A percentile compares a stretch with the other conserved stretches of the same genome.
These are phyloP conservation scores for Exocentrus adspersus DNA, from an alignment of 2,888 invertebrate species.

Conservation along the genomic window DNA sequence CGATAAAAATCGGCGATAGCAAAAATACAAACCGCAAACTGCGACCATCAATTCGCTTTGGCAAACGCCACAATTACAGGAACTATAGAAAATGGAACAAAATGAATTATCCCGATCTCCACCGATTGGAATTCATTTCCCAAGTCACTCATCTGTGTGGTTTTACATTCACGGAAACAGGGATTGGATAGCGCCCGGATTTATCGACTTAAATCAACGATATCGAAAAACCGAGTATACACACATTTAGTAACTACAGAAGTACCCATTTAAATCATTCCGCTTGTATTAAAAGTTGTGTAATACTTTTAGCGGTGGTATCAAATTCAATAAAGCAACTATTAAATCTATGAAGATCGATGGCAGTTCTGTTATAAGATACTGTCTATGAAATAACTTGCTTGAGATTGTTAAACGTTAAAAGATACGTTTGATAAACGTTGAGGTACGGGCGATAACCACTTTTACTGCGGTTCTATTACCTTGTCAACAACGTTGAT, in stretches of 20 bases:
- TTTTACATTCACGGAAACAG: slow-evolving; percentile 6
- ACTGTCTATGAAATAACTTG: no score
- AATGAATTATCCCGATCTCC: slow-evolving; percentile 8
- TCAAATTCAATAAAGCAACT: no score
- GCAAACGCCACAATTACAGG: slow-evolving; percentile 23
- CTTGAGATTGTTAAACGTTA: no score
- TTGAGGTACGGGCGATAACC: no score
- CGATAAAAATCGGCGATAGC: neutral
- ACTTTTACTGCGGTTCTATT: no score
- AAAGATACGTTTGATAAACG: no score
- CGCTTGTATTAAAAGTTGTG: neutral
- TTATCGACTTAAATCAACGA: neutral
- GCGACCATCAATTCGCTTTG: slow-evolving; percentile 20
- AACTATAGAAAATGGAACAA: slow-evolving; percentile 22
- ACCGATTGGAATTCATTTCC: slow-evolving; percentile 18
- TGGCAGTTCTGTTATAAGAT: no score
- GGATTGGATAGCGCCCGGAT: neutral
- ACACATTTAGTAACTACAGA: neutral
- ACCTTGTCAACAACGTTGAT: no score
- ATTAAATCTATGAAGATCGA: no score
- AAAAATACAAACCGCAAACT: slow-evolving; percentile 24
- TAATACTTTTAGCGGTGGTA: no score
- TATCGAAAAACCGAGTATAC: neutral
- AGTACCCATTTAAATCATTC: neutral
- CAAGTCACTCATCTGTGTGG: slow-evolving; percentile 9